Evolutionary conservation across 2,888 invertebrate species (phyloP).

Genomic region (Eurytoma californica): DNA sequence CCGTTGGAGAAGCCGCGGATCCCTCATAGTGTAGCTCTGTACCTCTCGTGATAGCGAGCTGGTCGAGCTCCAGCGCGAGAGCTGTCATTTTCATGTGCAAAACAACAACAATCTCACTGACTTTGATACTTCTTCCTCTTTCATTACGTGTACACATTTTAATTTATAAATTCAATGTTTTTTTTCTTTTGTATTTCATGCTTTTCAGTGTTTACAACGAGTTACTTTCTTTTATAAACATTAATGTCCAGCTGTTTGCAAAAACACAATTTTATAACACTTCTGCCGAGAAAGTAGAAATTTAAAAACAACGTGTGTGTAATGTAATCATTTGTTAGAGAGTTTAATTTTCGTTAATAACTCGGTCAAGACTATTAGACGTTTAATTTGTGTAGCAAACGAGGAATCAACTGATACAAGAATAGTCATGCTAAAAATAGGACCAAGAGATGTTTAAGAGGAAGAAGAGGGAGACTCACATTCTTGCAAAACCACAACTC

Average conservation of each 20-base stretch:
- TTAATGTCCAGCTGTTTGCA: background rate
- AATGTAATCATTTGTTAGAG: background rate
- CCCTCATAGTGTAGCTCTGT: constrained; percentile 78
- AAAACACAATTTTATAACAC: background rate
- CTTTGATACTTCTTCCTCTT: constrained; percentile 44
- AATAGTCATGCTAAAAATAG: constrained; percentile 14
- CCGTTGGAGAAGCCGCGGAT: constrained; percentile 74
- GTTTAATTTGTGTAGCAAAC: background rate
- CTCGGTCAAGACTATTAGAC: background rate
- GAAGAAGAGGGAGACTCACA: background rate
- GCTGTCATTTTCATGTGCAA: constrained; percentile 76
- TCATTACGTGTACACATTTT: constrained; percentile 11
- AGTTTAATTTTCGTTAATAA: background rate
- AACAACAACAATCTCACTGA: constrained; percentile 74
- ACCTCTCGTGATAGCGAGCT: constrained; percentile 80
- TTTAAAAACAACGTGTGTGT: background rate
- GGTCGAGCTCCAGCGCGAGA: constrained; percentile 81
- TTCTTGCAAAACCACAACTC: constrained; percentile 30
- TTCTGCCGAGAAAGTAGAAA: background rate
- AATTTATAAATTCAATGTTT: background rate
- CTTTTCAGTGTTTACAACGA: too few species aligned
- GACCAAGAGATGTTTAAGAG: constrained; percentile 4
- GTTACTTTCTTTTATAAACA: too few species aligned
- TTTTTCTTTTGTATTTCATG: too few species aligned
- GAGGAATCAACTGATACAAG: constrained; percentile 7